phyloP scores from a whole-genome alignment of 1,140 invertebrate species.

The Sarcophaga bullata region DNA sequence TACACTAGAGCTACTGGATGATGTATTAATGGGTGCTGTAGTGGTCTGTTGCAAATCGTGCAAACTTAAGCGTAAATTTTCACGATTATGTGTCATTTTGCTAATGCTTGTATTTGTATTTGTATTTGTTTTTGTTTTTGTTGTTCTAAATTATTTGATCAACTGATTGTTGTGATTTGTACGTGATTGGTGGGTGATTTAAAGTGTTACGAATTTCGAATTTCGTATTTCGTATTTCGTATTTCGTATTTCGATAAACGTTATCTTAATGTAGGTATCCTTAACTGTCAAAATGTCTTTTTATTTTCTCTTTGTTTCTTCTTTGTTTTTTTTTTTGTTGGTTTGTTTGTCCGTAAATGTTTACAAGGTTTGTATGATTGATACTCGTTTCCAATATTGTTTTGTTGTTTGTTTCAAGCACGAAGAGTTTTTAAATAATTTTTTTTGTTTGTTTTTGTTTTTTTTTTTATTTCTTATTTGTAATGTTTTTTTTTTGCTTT shows the following conservation, averaged over 20 bases:
- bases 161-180: too few relatives aligned
- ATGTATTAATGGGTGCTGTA: conserved; percentile 47
- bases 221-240: too few relatives aligned
- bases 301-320: too few relatives aligned
- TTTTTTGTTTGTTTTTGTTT: conserved; percentile 27
- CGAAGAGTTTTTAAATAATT: background rate
- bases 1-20: conserved; percentile 55
- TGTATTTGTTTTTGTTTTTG: background rate
- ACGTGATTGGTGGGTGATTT: too few relatives aligned
- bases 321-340: too few relatives aligned
- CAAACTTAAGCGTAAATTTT: conserved; percentile 62
- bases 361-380: background rate
- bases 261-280: too few relatives aligned
- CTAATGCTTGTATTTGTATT: conserved; percentile 31
- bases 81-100: conserved; percentile 61
- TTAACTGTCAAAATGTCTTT: too few relatives aligned
- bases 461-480: background rate
- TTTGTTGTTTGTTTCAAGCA: background rate
- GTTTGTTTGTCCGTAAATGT: too few relatives aligned
- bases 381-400: background rate
- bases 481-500: background rate
- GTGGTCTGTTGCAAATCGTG: conserved; percentile 61
- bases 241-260: too few relatives aligned
- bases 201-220: too few relatives aligned
- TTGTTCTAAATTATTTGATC: too few relatives aligned